A percentile compares a stretch with the other conserved stretches of the same genome.
Conservation (phyloP, 2,888 invertebrate species). For the Alsophila aescularia region DNA sequence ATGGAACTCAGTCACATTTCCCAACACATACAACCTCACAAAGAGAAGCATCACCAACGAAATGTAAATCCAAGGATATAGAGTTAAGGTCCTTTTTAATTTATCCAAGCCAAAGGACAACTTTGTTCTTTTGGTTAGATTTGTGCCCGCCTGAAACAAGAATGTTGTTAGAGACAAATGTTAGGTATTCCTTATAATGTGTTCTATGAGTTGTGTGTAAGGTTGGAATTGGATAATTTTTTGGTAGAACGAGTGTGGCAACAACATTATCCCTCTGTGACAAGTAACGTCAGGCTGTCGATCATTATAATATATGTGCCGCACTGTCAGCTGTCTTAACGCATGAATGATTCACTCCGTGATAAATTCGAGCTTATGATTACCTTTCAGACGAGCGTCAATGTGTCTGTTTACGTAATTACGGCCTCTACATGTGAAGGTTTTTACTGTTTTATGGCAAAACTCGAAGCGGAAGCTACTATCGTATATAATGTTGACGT, state of each 20-base stretch:
- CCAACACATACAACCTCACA: constrained; percentile 64
- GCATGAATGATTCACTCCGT: constrained; percentile 83
- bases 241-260: constrained; percentile 59
- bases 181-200: constrained; percentile 33
- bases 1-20: constrained; percentile 63
- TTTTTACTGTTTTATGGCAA: constrained; percentile 69
- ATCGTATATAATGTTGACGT: constrained; percentile 67
- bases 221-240: constrained; percentile 41
- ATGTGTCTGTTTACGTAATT: constrained; percentile 82
- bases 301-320: constrained; percentile 84
- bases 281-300: constrained; percentile 82
- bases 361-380: constrained; percentile 85
- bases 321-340: constrained; percentile 82
- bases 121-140: constrained; percentile 80
- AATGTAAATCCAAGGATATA: constrained; percentile 53
- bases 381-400: constrained; percentile 82
- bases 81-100: constrained; percentile 61
- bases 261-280: constrained; percentile 83
- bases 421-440: constrained; percentile 69
- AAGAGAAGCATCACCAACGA: constrained; percentile 45
- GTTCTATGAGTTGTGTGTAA: constrained; percentile 33
- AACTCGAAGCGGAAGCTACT: constrained; percentile 63
- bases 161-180: constrained; percentile 51
- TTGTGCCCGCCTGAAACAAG: constrained; percentile 54
- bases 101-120: constrained; percentile 55